A percentile compares a stretch with the other conserved stretches of the same genome.
These are phyloP conservation scores for Pseudoips prasinana DNA, from an alignment of 2,888 invertebrate genomes.

Conservation along the genomic window DNA sequence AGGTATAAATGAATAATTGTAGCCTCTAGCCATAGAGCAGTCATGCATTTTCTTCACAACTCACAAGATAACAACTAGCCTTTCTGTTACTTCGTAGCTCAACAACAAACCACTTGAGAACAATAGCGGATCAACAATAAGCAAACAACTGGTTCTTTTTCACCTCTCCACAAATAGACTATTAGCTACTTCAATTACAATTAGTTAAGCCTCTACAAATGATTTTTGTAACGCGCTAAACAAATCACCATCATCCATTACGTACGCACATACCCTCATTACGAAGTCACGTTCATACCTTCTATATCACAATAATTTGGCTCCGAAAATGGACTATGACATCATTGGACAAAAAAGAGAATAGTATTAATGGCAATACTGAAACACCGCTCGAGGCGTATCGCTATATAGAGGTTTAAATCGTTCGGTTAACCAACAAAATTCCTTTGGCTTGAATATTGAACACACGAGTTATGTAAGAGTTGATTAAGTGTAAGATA, in stretches of 20 bases:
- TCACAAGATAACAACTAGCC: too few relatives aligned
- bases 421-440: too few relatives aligned
- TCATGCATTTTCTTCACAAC: too few relatives aligned
- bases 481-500: not conserved
- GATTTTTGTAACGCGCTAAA: slow-evolving; percentile 21
- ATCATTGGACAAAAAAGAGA: slow-evolving; percentile 33
- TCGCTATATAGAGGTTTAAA: not conserved
- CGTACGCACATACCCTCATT: slow-evolving; percentile 30
- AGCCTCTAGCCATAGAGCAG: too few relatives aligned
- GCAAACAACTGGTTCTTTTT: too few relatives aligned
- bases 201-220: slow-evolving; percentile 10
- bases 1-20: too few relatives aligned
- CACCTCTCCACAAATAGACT: not conserved
- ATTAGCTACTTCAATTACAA: slow-evolving; percentile 10
- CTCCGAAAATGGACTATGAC: slow-evolving; percentile 38
- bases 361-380: slow-evolving; percentile 18
- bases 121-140: not conserved
- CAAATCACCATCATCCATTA: slow-evolving; percentile 30
- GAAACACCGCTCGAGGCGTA: slow-evolving; percentile 23
- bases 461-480: not conserved
- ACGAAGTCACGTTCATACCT: slow-evolving; percentile 32
- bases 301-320: slow-evolving; percentile 33
- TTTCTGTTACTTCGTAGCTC: too few relatives aligned
- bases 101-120: too few relatives aligned
- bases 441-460: too few relatives aligned